Conservation (phyloP, 2,797 vertebrate genomes). For the Florisuga fusca region DNA sequence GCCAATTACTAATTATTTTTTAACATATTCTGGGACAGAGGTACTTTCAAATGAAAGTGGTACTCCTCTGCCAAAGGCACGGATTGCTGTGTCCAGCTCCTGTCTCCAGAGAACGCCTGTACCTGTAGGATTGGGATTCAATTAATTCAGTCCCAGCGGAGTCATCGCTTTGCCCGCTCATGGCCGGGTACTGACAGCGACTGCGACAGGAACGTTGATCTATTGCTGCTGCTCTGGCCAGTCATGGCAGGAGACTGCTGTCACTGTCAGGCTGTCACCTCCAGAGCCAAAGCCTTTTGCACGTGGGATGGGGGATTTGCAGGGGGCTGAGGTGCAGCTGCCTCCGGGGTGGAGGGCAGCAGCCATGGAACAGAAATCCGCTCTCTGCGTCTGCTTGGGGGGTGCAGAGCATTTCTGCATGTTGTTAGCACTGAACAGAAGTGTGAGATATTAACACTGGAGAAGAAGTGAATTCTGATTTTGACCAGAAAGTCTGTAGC, state of each 20-base stretch:
- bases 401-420: background rate
- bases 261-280: background rate
- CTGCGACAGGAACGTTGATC: background rate
- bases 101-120: background rate
- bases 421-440: background rate
- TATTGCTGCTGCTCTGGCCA: constrained; percentile 14
- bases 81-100: background rate
- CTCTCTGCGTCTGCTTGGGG: background rate
- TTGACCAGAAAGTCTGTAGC: background rate
- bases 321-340: background rate
- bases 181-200: background rate
- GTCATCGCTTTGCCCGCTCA: background rate
- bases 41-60: background rate
- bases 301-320: background rate
- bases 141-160: background rate
- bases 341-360: background rate
- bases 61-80: background rate
- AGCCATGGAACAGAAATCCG: background rate
- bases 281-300: background rate
- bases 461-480: background rate
- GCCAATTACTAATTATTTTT: constrained; percentile 13
- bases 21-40: constrained; percentile 5
- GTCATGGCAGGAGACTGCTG: background rate
- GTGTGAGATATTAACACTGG: constrained; percentile 13
- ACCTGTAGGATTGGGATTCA: constrained; percentile 20